These are phyloP conservation scores for Circaetus cinerascens DNA, from an alignment of 2,113 vertebrate species.

Conservation along the genomic window DNA sequence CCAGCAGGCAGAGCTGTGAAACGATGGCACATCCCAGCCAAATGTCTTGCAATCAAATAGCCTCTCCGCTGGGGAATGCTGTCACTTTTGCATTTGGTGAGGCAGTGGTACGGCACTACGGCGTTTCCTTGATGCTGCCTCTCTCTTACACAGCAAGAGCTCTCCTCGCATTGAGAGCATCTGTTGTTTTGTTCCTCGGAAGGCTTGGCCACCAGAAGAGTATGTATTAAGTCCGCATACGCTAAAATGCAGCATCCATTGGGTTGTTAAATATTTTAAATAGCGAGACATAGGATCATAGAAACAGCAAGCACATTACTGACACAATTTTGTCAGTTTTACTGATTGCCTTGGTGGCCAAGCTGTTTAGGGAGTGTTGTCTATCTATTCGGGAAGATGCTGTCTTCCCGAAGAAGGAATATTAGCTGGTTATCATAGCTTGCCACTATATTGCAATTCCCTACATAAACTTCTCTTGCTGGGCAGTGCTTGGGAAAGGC, in stretches of 20 bases:
- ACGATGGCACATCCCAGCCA: background rate
- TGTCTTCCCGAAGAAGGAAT: background rate
- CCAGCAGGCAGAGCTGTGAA: background rate
- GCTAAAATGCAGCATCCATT: background rate
- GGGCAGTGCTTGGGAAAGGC: background rate
- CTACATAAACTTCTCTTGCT: fast-evolving
- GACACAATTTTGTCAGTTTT: background rate
- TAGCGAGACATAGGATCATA: background rate
- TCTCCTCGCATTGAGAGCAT: fast-evolving
- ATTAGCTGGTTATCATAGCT: background rate
- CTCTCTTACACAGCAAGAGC: background rate
- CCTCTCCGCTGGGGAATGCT: background rate
- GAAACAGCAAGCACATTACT: background rate
- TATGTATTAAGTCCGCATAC: background rate
- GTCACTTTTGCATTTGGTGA: background rate
- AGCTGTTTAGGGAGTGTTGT: background rate
- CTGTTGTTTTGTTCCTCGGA: background rate
- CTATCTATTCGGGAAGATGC: background rate
- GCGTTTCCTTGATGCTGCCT: background rate
- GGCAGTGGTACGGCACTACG: background rate
- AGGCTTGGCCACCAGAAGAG: background rate
- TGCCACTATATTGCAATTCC: background rate
- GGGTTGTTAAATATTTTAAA: background rate
- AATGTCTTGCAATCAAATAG: no score
- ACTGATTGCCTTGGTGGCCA: background rate